These are phyloP conservation scores for Xestia c-nigrum DNA, from an alignment of 2,888 invertebrate species.

Conservation along the genomic window DNA sequence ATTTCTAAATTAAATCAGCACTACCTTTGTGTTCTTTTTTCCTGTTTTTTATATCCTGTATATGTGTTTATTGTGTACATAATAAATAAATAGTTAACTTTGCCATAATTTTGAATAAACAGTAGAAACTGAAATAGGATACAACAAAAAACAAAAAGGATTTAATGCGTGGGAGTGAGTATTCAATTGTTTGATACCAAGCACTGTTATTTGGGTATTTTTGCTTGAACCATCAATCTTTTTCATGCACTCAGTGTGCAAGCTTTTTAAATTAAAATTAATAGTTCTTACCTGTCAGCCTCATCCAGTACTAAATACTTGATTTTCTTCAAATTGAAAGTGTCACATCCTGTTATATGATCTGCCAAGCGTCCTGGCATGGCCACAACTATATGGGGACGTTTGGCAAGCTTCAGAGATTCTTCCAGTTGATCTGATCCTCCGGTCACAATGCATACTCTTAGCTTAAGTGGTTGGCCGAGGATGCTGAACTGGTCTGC, in stretches of 20 bases:
- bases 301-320: slow-evolving; percentile 98
- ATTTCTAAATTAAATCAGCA: too few relatives aligned
- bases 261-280: too few relatives aligned
- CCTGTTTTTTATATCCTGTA: too few relatives aligned
- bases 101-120: too few relatives aligned
- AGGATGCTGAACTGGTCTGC: slow-evolving; percentile 98
- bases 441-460: slow-evolving; percentile 97
- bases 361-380: slow-evolving; percentile 99
- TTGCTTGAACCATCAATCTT: not conserved
- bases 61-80: too few relatives aligned
- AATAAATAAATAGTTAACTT: too few relatives aligned
- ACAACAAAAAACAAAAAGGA: too few relatives aligned
- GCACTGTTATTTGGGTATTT: not conserved
- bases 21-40: too few relatives aligned
- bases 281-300: slow-evolving; percentile 97
- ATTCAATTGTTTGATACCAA: too few relatives aligned
- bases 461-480: slow-evolving; percentile 96
- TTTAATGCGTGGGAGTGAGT: too few relatives aligned
- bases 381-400: slow-evolving; percentile 98
- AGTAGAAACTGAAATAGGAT: too few relatives aligned
- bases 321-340: slow-evolving; percentile 94
- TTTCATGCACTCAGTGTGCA: too few relatives aligned
- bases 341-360: slow-evolving; percentile 96
- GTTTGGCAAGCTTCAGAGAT: slow-evolving; percentile 94
- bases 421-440: slow-evolving; percentile 98